Percentiles rank a stretch among this genome's conserved stretches.
phyloP scores from a whole-genome alignment of 1,140 invertebrate genomes.

The Pachyrhynchus sulphureomaculatus region DNA sequence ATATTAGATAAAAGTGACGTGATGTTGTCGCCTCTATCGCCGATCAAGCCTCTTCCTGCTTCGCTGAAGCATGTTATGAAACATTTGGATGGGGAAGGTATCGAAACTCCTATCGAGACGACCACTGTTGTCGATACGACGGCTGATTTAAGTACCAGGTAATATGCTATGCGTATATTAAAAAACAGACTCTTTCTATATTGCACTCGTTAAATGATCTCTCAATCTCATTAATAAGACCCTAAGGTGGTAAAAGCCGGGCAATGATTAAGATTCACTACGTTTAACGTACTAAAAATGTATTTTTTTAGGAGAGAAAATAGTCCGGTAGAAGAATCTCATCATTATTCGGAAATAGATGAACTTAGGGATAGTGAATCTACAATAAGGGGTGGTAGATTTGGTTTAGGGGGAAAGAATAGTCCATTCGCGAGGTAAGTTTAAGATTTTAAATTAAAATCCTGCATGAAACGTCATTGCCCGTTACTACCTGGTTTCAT shows the following conservation, averaged over 20 bases:
- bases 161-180: neutral
- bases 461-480: neutral
- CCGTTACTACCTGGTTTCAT: neutral
- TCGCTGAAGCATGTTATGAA: constrained; percentile 50
- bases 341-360: constrained; percentile 26
- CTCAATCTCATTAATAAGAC: too few species aligned
- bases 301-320: constrained; percentile 11
- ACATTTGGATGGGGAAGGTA: constrained; percentile 6
- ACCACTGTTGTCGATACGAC: constrained; percentile 10
- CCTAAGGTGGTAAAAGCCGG: too few species aligned
- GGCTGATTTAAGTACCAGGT: constrained; percentile 16
- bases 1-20: constrained; percentile 55
- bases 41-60: constrained; percentile 36
- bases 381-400: constrained; percentile 21
- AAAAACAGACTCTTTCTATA: too few species aligned
- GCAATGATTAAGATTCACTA: too few species aligned
- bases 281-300: too few species aligned
- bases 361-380: constrained; percentile 22
- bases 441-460: neutral
- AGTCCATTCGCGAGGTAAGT: constrained; percentile 21
- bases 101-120: constrained; percentile 9
- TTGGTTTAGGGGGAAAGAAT: constrained; percentile 10
- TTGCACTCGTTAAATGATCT: too few species aligned
- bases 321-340: constrained; percentile 11
- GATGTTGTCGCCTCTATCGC: constrained; percentile 41